Evolutionary conservation across 2,113 vertebrate species (phyloP), one percentile per base, ranked within the genome.

Genomic region (Nothocercus julius): DNA sequence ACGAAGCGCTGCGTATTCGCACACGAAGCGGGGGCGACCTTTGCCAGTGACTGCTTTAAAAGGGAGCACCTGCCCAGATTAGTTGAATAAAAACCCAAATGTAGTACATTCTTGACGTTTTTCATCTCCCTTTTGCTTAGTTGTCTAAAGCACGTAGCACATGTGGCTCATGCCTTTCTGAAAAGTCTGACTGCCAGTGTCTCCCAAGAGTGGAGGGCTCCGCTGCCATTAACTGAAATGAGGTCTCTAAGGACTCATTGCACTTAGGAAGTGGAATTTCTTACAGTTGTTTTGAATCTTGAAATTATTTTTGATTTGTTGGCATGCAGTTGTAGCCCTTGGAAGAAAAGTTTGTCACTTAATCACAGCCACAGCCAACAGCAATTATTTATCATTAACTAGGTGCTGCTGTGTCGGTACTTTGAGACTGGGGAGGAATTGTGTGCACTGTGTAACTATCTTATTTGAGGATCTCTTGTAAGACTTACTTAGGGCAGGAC

Each of bases 301-400:
- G 8, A 49, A 24, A 22, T 49, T 49, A 49, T 49, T 22, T 34
- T 51, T 5, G 14, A 27, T 61, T 15, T 11, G 15, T 34, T 64
- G 9, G 1, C 32, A 28, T 56, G 44, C 10, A 44, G 8, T 38
- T 68, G 53, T 30, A 62, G 69, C 59, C 70, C 30, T 42, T 77
- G 54, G 34, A 85, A 34, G n/a, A 54, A 72, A 42, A 72, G 3
- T 15, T 30, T 32, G 9, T 14, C 7, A 16, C 14, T 7, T 38
- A n/a, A n/a, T n/a, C n/a, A n/a, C n/a, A n/a, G n/a, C n/a, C n/a
- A n/a, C n/a, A n/a, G n/a, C n/a, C n/a, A n/a, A n/a, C n/a, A n/a
- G n/a, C n/a, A n/a, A n/a, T n/a, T n/a, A 68, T 64, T 90, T 68
- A 24, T 70, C 36, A 90, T 89, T 90, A 95, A 84, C 85, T 34